phyloP scores from a whole-genome alignment of 2,113 vertebrate species.

The Speoplatyrhinus poulsoni region DNA sequence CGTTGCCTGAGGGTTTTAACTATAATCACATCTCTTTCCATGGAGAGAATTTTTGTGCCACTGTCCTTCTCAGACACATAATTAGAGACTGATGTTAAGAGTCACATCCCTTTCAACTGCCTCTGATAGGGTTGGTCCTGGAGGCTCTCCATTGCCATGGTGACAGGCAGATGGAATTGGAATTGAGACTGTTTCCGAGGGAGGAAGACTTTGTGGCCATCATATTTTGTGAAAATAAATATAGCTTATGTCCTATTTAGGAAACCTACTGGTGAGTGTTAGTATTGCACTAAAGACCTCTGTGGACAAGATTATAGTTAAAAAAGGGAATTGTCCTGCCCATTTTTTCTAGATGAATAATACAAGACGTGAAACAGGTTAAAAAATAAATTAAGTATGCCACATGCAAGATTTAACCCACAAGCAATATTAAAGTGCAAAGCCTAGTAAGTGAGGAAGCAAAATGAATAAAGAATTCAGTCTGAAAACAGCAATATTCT shows the following conservation, averaged over 20 bases:
- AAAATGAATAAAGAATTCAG: conserved; percentile 21
- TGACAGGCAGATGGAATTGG: conserved; percentile 55
- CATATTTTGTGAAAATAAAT: conserved; percentile 68
- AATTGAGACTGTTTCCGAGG: conserved; percentile 50
- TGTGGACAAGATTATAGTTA: conserved; percentile 7
- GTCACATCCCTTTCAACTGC: conserved; percentile 41
- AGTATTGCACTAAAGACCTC: conserved; percentile 21
- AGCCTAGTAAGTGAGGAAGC: conserved; percentile 23
- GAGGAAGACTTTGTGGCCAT: conserved; percentile 36
- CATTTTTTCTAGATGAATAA: background rate
- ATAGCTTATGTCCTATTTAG: conserved; percentile 65
- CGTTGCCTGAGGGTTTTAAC: conserved; percentile 1
- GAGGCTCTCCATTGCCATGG: conserved; percentile 64
- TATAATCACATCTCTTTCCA: conserved; percentile 13
- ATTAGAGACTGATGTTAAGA: conserved; percentile 17
- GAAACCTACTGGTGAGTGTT: conserved; percentile 28
- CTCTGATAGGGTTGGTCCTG: conserved; percentile 44
- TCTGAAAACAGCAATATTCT: background rate
- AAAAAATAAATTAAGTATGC: background rate
- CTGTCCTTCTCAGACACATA: background rate
- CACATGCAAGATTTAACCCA: conserved; percentile 13
- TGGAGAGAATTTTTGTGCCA: conserved; percentile 12
- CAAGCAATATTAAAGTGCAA: conserved; percentile 11
- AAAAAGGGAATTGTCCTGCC: conserved; percentile 2
- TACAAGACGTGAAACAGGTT: background rate